phyloP scores from a whole-genome alignment of 2,113 vertebrate species.

The Catharus minimus region DNA sequence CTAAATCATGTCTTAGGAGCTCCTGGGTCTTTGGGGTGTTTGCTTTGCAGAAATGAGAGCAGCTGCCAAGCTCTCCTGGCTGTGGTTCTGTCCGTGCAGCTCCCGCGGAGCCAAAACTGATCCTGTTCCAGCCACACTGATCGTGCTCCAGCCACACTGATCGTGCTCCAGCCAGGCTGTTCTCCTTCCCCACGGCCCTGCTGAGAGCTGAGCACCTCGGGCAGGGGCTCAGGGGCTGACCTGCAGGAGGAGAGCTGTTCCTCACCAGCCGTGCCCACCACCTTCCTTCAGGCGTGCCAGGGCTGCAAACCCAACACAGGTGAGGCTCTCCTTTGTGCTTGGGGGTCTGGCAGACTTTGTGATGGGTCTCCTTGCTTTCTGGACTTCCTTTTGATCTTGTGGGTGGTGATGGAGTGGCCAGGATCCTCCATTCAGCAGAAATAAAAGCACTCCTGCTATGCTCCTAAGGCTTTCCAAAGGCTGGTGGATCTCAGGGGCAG shows the following conservation, averaged over 20 bases:
- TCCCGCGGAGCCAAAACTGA: rapidly evolving
- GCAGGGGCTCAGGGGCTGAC: neutral
- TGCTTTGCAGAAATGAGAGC: slow-evolving; percentile 8
- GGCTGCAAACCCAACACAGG: neutral
- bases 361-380: neutral
- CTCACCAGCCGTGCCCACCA: neutral
- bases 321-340: neutral
- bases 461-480: neutral
- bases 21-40: neutral
- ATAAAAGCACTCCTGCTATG: neutral
- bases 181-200: rapidly evolving
- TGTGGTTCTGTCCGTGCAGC: rapidly evolving
- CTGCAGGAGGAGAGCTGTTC: neutral
- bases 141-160: neutral
- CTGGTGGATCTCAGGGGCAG: neutral
- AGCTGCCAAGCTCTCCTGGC: neutral
- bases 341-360: neutral
- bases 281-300: neutral
- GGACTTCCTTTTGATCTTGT: neutral
- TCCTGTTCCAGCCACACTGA: neutral
- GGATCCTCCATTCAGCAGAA: neutral
- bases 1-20: neutral
- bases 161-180: neutral
- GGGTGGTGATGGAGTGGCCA: neutral
- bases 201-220: neutral